Base-by-base conservation (phyloP, 2,113 vertebrate species). In the Dasyornis broadbenti region DNA sequence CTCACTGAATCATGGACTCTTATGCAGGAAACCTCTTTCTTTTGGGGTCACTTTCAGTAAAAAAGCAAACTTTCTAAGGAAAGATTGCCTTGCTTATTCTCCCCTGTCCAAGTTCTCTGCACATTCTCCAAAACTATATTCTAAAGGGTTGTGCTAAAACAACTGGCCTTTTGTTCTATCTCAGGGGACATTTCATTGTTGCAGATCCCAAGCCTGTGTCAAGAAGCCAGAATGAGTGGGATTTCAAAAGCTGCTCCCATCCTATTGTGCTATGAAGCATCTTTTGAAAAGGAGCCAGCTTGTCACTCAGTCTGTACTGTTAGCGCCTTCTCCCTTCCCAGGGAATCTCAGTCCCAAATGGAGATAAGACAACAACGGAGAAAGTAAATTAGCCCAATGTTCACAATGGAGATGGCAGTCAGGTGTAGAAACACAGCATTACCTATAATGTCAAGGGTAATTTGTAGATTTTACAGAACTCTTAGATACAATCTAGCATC, bases 191-290 rank as follows among this genome's bases (percentile, higher is more conserved):
- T 56, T 86, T 79, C 71, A 89, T 54, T 91, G 52, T 78, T 78
- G 90, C 65, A 95, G 92, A 91, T 65, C 78, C 65, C 65, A 87
- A 96, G 77, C n/a, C 65, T 60, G 40, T 79, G 87, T 92, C 92
- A 87, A 92, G 82, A 90, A 93, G 82, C 63, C 50, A 86, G 73
- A 89, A 93, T 52, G 72, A 93, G 94, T 60, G 76, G 60, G 76
- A 92, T 93, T 94, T 92, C 82, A 89, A 93, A 94, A 93, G 72
- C 83, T 89, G 91, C 52, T 89, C 79, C 89, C 50, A 77, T 78
- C 50, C 75, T 83, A 73, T 92, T 86, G 88, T 77, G 86, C 63
- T 80, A 66, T 20, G 44, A 92, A 86, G 64, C 83, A 84, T 86
- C 69, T 86, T 92, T 91, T 92, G 92, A 93, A 96, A 92, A 89